phyloP scores from a whole-genome alignment of 2,797 vertebrate genomes.

The Halcyon chelicuti region DNA sequence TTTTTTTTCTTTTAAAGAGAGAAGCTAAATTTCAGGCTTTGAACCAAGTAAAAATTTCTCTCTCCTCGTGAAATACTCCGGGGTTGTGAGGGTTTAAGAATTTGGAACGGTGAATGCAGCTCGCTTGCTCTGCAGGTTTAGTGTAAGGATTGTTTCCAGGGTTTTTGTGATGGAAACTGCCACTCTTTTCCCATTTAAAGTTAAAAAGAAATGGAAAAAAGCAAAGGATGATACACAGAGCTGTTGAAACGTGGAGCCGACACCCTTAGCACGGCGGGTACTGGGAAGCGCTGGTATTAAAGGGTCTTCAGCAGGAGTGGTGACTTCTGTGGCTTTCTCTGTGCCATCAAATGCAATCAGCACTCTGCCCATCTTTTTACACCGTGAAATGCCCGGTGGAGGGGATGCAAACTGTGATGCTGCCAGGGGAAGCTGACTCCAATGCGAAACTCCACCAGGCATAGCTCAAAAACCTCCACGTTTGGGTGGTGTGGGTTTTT shows the following conservation, averaged over 20 bases:
- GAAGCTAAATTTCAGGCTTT: slow-evolving; percentile 9
- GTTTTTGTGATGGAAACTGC: background rate
- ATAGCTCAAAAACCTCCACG: slow-evolving; percentile 26
- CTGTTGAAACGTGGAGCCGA: background rate
- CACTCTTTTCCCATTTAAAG: background rate
- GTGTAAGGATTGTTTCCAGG: background rate
- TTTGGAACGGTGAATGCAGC: background rate
- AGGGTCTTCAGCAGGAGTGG: background rate
- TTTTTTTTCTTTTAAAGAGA: background rate
- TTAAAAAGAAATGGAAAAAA: background rate
- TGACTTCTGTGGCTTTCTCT: background rate
- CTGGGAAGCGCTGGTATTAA: background rate
- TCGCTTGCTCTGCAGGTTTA: background rate
- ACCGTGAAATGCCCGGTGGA: background rate
- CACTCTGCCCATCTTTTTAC: background rate
- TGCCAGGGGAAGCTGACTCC: background rate
- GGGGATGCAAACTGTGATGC: background rate
- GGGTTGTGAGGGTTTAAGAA: background rate
- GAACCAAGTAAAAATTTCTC: background rate
- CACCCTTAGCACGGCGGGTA: background rate
- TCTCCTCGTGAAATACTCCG: background rate
- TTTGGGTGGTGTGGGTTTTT: slow-evolving; percentile 33
- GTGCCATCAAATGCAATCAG: background rate
- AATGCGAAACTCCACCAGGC: background rate
- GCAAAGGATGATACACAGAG: background rate